Base-by-base conservation (phyloP, 2,888 invertebrate genomes). In the Melinaea menophilus region DNA sequence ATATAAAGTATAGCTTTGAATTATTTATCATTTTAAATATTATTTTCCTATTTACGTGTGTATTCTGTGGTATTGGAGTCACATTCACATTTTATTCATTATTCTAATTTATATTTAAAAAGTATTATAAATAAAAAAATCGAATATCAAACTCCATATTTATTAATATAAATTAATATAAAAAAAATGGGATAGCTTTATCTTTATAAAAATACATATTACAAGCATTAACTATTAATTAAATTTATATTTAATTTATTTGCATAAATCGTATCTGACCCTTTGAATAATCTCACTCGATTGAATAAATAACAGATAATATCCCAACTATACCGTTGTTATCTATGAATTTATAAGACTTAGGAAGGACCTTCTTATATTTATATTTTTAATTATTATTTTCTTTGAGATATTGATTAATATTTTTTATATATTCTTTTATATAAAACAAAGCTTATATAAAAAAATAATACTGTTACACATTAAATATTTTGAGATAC, bases 301-400 rank as follows among this genome's bases (percentile, higher is more conserved):
- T 72, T 74, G 69, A 74, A 74, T 75, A 73, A 71, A 71, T 70
- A 69, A 66, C 54, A 35, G 59, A 69, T 70, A 66, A 73, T 74
- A 70, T 70, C 61, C 22, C 58, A 54, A 68, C 62, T 71, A 61
- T 71, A 69, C 71, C 68, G 71, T 66, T 69, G 64, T 73, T 74
- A 71, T 74, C 70, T 71, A 61, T 58, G 56, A 63, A 56, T 64
- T 68, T 68, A 69, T 51, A 47, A 45, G 54, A 12, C 62, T 59
- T 68, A 67, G 37, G 58, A 57, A 63, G 70, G 72, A 72, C 59
- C 63, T 56, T 48, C 58, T 55, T 37, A 37, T 34, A 46, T 37
- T n/a, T 13, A 5, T 7, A 35, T 41, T 56, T n/a, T n/a, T 5
- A 55, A 4, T 34, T 35, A 34, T 33, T 55, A 55, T 55, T 2